These are phyloP conservation scores for Aethina tumida DNA, from an alignment of 1,140 invertebrate genomes.

Conservation along the genomic window DNA sequence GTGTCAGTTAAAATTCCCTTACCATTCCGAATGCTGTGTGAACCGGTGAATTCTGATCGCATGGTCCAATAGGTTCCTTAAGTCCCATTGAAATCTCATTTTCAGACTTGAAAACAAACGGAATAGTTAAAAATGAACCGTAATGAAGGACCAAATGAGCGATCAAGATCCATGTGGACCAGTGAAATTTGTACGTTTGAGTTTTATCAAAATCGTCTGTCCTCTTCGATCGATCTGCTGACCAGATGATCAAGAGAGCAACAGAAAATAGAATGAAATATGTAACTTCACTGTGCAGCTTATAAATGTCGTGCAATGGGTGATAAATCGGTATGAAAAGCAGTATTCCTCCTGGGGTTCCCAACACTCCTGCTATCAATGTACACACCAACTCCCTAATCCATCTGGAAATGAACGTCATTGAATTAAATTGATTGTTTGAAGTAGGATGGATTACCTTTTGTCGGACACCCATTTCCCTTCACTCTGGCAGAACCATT, in stretches of 20 bases:
- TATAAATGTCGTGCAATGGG: slow-evolving; percentile 56
- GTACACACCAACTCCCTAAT: slow-evolving; percentile 46
- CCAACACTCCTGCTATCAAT: slow-evolving; percentile 47
- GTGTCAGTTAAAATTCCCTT: too few species aligned
- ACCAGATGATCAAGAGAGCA: slow-evolving; percentile 48
- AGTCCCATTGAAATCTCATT: slow-evolving; percentile 57
- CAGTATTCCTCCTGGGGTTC: slow-evolving; percentile 59
- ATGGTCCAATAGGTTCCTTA: slow-evolving; percentile 66
- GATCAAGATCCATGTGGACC: slow-evolving; percentile 38
- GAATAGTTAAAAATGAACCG: slow-evolving; percentile 38
- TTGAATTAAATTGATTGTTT: neutral
- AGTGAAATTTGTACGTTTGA: slow-evolving; percentile 28
- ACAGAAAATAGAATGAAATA: slow-evolving; percentile 52
- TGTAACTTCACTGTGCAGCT: slow-evolving; percentile 62
- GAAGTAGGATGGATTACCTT: slow-evolving; percentile 12
- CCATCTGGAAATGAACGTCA: slow-evolving; percentile 9
- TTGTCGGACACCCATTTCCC: slow-evolving; percentile 42
- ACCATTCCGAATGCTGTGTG: slow-evolving; percentile 57
- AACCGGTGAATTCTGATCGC: slow-evolving; percentile 48
- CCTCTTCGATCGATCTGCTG: slow-evolving; percentile 39
- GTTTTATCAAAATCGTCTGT: slow-evolving; percentile 5
- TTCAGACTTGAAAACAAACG: slow-evolving; percentile 54
- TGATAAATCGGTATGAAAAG: slow-evolving; percentile 65
- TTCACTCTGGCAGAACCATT: slow-evolving; percentile 41
- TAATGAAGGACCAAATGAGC: slow-evolving; percentile 43